A percentile compares a stretch with the other conserved stretches of the same genome.
Conservation (phyloP, 1,140 invertebrate species). For the Diprion similis region DNA sequence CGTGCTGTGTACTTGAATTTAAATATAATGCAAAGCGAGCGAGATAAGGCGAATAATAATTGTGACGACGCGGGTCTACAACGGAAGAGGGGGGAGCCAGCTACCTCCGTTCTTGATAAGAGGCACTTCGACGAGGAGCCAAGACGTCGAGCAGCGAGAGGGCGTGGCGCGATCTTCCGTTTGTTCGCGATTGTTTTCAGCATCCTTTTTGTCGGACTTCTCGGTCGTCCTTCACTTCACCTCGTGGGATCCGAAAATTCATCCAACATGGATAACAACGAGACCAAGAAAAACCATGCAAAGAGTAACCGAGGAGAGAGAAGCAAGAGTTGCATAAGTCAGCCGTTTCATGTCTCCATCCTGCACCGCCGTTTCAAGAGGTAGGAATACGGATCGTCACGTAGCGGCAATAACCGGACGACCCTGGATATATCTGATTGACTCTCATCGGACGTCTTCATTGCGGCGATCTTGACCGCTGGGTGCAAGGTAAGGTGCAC, state of each 20-base stretch:
- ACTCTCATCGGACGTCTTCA: constrained; percentile 60
- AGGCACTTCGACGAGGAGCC: not conserved
- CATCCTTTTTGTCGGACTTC: not conserved
- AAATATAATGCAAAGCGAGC: constrained; percentile 55
- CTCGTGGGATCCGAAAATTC: constrained; percentile 24
- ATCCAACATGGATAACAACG: not conserved
- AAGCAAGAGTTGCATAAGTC: too few relatives aligned
- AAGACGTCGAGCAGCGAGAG: constrained; percentile 25
- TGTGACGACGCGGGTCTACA: constrained; percentile 26
- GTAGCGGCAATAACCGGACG: constrained; percentile 3
- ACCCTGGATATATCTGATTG: constrained; percentile 54
- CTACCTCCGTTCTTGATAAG: constrained; percentile 33
- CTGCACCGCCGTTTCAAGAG: not conserved
- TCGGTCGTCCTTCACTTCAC: constrained; percentile 22
- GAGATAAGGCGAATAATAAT: constrained; percentile 57
- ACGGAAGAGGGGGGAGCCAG: constrained; percentile 8
- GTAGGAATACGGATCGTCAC: not conserved
- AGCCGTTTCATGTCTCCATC: not conserved
- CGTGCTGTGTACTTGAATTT: constrained; percentile 46
- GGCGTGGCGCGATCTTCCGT: constrained; percentile 27
- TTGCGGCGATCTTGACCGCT: constrained; percentile 49
- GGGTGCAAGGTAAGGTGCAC: not conserved
- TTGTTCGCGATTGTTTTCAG: not conserved
- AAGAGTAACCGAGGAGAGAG: constrained; percentile 16
- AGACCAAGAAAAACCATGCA: constrained; percentile 23